Base-by-base conservation (phyloP, 2,888 invertebrate genomes). In the Entomobrya multifasciata region DNA sequence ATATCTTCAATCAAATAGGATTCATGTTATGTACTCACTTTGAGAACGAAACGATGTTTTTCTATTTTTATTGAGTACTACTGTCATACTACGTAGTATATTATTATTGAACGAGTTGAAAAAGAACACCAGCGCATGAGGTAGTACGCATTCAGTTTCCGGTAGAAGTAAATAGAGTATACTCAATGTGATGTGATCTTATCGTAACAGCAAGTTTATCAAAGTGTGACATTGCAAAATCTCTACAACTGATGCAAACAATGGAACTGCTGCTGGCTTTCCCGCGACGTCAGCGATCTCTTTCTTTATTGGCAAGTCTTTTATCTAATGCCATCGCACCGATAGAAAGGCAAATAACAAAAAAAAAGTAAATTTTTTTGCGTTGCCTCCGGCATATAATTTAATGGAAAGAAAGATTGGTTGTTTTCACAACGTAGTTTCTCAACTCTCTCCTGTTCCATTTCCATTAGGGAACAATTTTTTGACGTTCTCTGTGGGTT, bases 211-310 rank as follows among this genome's bases (percentile, higher is more conserved):
- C 65, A 20, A 30, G n/a, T 22, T 60, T 44, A 77, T 77, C 76
- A 78, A 60, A 44, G 36, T 55, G 36, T 47, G 44, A 47, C 60
- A 60, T 8, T 22, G 22, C 13, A 36, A 15, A 60, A 60, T 6
- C 4, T 49, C 36, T 76, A 27, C 49, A 44, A n/a, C 8, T 36
- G 17, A 27, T 17, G 52, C 27, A 49, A 72, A 72, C 72, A 67
- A 67, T 67, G 25, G 67, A 0, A 13, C 49, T 15, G 13, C 36
- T n/a, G 22, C 11, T 20, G n/a, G 30, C 8, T 79, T 78, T 79
- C 65, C 79, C 65, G 65, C 67, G 15, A 15, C 5, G 79, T 79
- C 79, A 79, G 79, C 79, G 77, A 72, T 77, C 44, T 41, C 60
- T 41, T 13, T 25, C 20, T 60, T 77, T 57, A 65, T 36, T 65